Evolutionary conservation across 2,113 vertebrate genomes (phyloP).

Genomic region (Anguilla japonica): DNA sequence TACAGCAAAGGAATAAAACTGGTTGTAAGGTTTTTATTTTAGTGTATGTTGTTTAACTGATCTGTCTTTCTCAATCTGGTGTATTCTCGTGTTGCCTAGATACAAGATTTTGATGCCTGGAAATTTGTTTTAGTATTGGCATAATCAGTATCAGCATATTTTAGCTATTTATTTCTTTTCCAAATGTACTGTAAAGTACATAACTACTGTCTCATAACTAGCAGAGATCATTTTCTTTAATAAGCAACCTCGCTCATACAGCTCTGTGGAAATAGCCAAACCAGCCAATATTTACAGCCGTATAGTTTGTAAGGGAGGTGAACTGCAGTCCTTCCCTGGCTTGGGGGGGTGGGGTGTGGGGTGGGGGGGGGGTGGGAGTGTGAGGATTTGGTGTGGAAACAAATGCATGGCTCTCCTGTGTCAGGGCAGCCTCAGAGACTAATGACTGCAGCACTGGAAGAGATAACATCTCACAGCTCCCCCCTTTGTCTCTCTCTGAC

Average conservation of each 20-base stretch:
- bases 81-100: constrained; percentile 6
- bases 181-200: neutral
- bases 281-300: neutral
- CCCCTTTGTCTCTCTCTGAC: neutral
- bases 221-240: no score
- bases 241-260: neutral
- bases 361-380: neutral
- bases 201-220: neutral
- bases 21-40: neutral
- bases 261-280: neutral
- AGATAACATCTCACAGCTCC: constrained; percentile 30
- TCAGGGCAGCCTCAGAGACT: constrained; percentile 2
- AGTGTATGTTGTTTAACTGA: neutral
- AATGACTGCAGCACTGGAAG: constrained; percentile 33
- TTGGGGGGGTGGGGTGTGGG: neutral
- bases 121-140: neutral
- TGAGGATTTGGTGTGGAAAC: neutral
- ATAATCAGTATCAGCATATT: neutral
- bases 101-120: neutral
- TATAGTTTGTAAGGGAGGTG: neutral
- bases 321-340: neutral
- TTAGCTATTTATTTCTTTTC: neutral
- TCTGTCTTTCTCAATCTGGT: neutral
- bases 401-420: neutral
- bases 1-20: neutral